Conservation (phyloP, 1,140 invertebrate species). For the Magallana ariakensis region DNA sequence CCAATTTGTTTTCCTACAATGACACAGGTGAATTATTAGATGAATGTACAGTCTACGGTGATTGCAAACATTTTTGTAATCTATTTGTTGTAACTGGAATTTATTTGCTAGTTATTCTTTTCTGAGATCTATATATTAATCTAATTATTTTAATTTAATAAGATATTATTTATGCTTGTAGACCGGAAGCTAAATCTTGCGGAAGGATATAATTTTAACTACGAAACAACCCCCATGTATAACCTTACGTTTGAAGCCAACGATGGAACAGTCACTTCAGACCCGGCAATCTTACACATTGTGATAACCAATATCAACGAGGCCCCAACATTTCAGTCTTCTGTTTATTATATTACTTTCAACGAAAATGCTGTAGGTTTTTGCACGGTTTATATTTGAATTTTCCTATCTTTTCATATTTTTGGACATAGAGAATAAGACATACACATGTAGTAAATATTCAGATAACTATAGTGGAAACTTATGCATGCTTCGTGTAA, state of each 20-base stretch:
- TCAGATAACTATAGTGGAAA: no score
- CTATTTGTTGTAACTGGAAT: no score
- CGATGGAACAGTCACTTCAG: not conserved
- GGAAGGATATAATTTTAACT: not conserved
- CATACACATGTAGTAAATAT: no score
- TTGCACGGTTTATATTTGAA: no score
- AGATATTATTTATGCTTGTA: not conserved
- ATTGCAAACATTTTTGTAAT: no score
- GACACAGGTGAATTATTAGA: not conserved
- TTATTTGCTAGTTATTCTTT: no score
- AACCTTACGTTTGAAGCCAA: conserved; percentile 14
- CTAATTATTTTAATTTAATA: no score
- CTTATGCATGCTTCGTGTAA: no score
- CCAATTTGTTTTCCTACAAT: conserved; percentile 1
- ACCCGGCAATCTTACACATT: not conserved
- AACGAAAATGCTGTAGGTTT: not conserved
- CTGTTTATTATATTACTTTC: not conserved
- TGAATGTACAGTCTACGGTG: no score
- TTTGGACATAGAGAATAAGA: no score
- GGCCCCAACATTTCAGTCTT: not conserved
- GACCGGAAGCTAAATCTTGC: not conserved
- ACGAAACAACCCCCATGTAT: not conserved
- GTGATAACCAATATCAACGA: not conserved
- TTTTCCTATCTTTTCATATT: no score
- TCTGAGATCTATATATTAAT: no score